phyloP scores from a whole-genome alignment of 1,140 invertebrate genomes.

The Melitaea cinxia region DNA sequence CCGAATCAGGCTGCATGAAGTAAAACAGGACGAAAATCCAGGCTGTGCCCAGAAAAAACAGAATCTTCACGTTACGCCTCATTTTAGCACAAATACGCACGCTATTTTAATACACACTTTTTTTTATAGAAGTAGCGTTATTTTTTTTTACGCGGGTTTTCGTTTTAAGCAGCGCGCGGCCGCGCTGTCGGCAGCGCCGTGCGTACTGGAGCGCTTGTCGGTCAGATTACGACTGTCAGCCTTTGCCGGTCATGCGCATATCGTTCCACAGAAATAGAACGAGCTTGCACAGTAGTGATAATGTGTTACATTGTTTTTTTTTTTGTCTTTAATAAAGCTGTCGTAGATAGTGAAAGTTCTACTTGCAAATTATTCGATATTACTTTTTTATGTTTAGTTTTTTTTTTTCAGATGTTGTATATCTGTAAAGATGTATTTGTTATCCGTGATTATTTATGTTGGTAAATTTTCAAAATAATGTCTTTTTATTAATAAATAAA shows the following conservation, averaged over 20 bases:
- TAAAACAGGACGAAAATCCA: constrained; percentile 75
- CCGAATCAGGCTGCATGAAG: constrained; percentile 69
- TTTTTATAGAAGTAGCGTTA: background rate
- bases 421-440: too few species aligned
- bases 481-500: too few species aligned
- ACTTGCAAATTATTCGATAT: background rate
- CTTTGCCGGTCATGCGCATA: constrained; percentile 66
- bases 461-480: too few species aligned
- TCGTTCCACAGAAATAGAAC: constrained; percentile 59
- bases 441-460: too few species aligned
- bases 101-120: constrained; percentile 23
- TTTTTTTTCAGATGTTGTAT: too few species aligned
- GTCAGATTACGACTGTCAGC: constrained; percentile 36
- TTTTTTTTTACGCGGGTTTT: constrained; percentile 32
- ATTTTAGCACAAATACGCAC: constrained; percentile 54
- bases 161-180: constrained; percentile 57
- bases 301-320: constrained; percentile 18
- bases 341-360: constrained; percentile 19
- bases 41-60: constrained; percentile 62
- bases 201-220: constrained; percentile 53
- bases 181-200: constrained; percentile 65
- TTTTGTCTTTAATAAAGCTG: constrained; percentile 29
- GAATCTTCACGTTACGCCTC: constrained; percentile 72
- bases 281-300: constrained; percentile 1
- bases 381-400: too few species aligned